Evolutionary conservation across 2,888 invertebrate species (phyloP).

Genomic region (Ophraella communa): DNA sequence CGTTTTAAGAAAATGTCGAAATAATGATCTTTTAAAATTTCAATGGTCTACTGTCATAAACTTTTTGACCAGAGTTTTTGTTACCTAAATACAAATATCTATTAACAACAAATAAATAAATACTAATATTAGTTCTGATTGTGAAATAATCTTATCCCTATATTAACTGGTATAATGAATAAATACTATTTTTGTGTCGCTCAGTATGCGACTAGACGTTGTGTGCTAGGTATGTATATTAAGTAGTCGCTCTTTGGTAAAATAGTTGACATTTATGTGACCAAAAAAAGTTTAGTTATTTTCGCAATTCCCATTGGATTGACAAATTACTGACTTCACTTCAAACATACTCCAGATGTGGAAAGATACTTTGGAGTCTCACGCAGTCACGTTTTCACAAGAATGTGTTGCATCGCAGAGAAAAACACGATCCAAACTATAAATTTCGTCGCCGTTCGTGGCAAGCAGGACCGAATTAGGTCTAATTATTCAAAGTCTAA

Average conservation of each 20-base stretch:
- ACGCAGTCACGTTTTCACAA: slow-evolving; percentile 18
- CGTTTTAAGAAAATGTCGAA: no score
- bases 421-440: slow-evolving; percentile 8
- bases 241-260: background rate
- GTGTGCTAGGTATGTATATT: background rate
- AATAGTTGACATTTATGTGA: background rate
- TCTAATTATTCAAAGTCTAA: background rate
- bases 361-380: slow-evolving; percentile 19
- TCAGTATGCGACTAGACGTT: background rate
- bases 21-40: no score
- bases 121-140: no score
- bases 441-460: slow-evolving; percentile 27
- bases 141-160: no score
- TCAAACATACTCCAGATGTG: background rate
- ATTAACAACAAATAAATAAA: no score
- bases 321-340: background rate
- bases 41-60: no score
- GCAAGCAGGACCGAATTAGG: background rate
- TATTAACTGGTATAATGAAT: no score
- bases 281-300: background rate
- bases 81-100: no score
- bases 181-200: no score
- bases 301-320: background rate
- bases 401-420: slow-evolving; percentile 12
- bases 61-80: no score